Percentiles rank a stretch among this genome's conserved stretches.
Conservation (phyloP, 2,113 vertebrate genomes). For the Pteropus alecto region DNA sequence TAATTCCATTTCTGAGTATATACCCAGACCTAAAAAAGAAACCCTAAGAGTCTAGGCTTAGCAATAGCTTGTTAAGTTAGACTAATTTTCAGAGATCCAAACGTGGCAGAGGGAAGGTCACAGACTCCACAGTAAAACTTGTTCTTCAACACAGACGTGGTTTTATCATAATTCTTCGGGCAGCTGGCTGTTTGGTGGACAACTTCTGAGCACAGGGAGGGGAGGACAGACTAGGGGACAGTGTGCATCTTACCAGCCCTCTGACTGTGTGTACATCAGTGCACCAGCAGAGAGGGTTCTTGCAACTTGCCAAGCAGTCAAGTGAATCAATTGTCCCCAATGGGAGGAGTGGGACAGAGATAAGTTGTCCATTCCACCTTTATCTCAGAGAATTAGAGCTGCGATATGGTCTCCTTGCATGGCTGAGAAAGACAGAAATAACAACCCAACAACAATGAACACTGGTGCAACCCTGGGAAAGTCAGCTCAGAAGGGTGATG, state of each 20-base stretch:
- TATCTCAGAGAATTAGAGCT: constrained; percentile 35
- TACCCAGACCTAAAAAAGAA: no score
- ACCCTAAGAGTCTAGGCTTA: not conserved
- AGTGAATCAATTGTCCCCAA: not conserved
- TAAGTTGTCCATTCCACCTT: not conserved
- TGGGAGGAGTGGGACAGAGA: not conserved
- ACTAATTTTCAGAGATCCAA: not conserved
- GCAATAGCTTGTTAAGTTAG: not conserved
- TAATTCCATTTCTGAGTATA: not conserved
- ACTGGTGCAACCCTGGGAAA: not conserved
- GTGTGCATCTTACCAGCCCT: no score
- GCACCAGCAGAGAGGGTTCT: not conserved
- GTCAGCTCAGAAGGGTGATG: fast-evolving
- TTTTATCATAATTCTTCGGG: not conserved
- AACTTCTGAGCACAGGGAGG: not conserved
- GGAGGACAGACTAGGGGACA: fast-evolving
- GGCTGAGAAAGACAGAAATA: not conserved
- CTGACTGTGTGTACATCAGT: fast-evolving
- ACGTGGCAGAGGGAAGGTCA: not conserved
- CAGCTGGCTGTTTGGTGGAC: not conserved
- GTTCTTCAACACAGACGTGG: not conserved
- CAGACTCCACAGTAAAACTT: no score
- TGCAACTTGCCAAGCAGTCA: not conserved
- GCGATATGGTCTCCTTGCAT: not conserved
- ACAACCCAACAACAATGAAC: not conserved